Evolutionary conservation across 2,113 vertebrate genomes (phyloP), one percentile per base, ranked within the genome.

Genomic region (Ahaetulla prasina): DNA sequence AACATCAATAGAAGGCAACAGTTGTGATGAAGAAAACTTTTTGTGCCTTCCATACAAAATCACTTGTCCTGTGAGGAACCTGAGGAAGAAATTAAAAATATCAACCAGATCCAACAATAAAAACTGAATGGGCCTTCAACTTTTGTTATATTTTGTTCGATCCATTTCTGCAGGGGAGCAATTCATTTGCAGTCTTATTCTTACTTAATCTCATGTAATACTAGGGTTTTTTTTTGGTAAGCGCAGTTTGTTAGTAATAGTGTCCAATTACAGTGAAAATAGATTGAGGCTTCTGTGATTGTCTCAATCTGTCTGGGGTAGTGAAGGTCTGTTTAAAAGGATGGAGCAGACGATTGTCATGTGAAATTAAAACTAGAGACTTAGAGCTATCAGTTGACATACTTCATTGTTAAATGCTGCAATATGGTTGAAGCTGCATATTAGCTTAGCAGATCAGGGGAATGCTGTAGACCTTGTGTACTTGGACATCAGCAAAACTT

Each of bases 41-140:
- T 53, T 93, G 68, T 43, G 3, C 1, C 0, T 43, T 68, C 35
- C 88, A 47, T 27, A 60, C 3, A 47, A 5, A 16, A 20, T 3
- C 0, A 0, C 0, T 6, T 49, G 43, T 1, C 0, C 85, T 91
- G 57, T 88, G 55, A 27, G 80, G 89, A 92, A 57, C n/a, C n/a
- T 52, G 52, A 57, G 91, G 49, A 57, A 86, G 68, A 35, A n/a
- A 92, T 89, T 5, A 49, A 47, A 89, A 45, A 43, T 80, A 80
- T 43, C 74, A 20, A 80, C 18, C 35, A 80, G 35, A 80, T 43
- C 35, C 18, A 80, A 23, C 74, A 43, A 43, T 43, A 30, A 89
- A 89, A 45, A 55, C 1, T 45, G 54, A 50, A 23, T 60, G 16
- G 1, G 4, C 12, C 43, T 91, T 52, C 16, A 4, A 1, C n/a